A percentile compares a stretch with the other conserved stretches of the same genome.
phyloP scores from a whole-genome alignment of 1,140 invertebrate genomes.

The Pteromalus puparum region DNA sequence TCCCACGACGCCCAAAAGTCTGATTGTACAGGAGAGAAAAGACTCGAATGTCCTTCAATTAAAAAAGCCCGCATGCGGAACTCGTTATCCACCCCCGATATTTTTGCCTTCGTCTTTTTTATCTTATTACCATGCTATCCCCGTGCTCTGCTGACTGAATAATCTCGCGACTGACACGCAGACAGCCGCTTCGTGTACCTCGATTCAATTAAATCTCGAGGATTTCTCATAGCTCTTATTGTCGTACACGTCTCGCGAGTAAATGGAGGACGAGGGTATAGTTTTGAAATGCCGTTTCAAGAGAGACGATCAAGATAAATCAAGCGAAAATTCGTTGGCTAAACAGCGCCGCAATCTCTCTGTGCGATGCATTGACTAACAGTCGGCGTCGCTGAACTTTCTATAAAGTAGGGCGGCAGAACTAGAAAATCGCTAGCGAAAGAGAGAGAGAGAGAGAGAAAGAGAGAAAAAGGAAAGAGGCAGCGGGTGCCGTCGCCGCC shows the following conservation, averaged over 20 bases:
- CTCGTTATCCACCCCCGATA: neutral
- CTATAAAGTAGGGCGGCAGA: conserved; percentile 1
- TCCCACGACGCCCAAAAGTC: neutral
- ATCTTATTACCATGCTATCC: neutral
- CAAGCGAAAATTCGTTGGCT: neutral
- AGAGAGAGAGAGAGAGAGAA: neutral
- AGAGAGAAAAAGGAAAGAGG: neutral
- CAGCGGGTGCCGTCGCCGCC: neutral
- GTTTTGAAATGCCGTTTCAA: too few relatives aligned
- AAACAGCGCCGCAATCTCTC: neutral
- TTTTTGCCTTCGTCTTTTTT: neutral
- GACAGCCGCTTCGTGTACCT: too few relatives aligned
- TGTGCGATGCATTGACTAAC: neutral
- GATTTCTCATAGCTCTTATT: neutral
- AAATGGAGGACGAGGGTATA: too few relatives aligned
- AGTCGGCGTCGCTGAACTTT: neutral
- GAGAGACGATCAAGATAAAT: too few relatives aligned
- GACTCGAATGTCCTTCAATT: conserved; percentile 13
- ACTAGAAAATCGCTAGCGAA: neutral
- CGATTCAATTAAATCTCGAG: neutral
- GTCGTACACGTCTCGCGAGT: too few relatives aligned
- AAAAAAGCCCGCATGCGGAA: neutral
- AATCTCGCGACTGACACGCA: too few relatives aligned
- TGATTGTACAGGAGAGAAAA: neutral
- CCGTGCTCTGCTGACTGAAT: too few relatives aligned